Evolutionary conservation across 2,888 invertebrate genomes (phyloP), one percentile per base, ranked within the genome.

Genomic region (Agapostemon virescens): DNA sequence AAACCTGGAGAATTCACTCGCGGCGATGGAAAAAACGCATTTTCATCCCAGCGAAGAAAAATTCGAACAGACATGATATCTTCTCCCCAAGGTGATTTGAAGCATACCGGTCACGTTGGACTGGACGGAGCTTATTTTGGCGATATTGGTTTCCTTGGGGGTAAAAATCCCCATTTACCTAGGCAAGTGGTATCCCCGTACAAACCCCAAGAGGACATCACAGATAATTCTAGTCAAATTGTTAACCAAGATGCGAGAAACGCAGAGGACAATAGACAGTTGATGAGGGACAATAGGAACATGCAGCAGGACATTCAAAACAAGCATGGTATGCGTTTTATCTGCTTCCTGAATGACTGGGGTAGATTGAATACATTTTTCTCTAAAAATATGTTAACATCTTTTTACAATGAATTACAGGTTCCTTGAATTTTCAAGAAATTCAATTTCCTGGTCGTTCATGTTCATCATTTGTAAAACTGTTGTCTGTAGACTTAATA

Each of bases 61-160:
- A 94, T 98, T 74, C 95, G 97, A 78, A 96, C 97, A 13, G 97
- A 97, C 92, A 98, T 98, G 98, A 99, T 99, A 90, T 98, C 98
- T 68, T 96, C 97, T 80, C 99, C 99, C 0, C 98, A 99, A 92
- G 98, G 98, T 55, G 99, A 99, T 92, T 95, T 99, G 30, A 97
- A 98, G 90, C 99, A 99, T 92, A 99, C 98, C 0, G 96, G 96
- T 13, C 99, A 99, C 92, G 98, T 99, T 17, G 99, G 99, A 0
- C 94, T 98, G 63, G 99, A 99, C 92, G 99, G 99, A 0, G 98
- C 98, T 40, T 97, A 97, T 91, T 99, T 99, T 93, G 99, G 99
- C 2, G 98, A 99, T 93, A 96, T 99, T 63, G 95, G 95, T 70
- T 95, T 96, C 88, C 93, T 96, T 23, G 95, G 95, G 2, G 95